phyloP scores from a whole-genome alignment of 2,113 vertebrate genomes.

The Myocastor coypus region DNA sequence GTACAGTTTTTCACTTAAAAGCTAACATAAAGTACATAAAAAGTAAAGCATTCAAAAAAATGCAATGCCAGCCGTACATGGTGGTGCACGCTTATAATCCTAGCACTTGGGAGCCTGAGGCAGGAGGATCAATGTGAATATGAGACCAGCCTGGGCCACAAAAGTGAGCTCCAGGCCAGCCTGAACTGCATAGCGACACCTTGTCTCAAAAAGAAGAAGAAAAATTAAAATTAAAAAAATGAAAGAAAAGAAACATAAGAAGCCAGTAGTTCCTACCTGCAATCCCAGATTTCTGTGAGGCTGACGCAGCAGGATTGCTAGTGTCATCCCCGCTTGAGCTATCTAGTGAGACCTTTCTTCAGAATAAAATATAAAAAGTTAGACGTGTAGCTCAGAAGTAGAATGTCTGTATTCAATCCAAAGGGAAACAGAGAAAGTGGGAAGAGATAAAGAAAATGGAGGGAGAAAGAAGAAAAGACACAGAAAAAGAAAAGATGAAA shows the following conservation, averaged over 20 bases:
- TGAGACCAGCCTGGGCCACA: too few relatives aligned
- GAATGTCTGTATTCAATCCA: not conserved
- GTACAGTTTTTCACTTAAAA: not conserved
- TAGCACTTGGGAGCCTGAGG: too few relatives aligned
- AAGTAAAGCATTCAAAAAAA: not conserved
- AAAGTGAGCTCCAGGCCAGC: too few relatives aligned
- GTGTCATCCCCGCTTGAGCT: not conserved
- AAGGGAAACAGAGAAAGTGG: not conserved
- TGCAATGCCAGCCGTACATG: not conserved
- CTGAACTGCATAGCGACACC: too few relatives aligned
- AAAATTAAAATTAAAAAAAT: too few relatives aligned
- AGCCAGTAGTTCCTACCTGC: not conserved
- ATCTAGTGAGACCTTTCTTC: not conserved
- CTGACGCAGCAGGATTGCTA: not conserved
- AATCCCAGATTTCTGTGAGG: not conserved
- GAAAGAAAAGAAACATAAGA: not conserved
- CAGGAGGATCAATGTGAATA: too few relatives aligned
- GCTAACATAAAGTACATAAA: not conserved
- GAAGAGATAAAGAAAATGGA: not conserved
- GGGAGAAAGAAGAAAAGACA: not conserved
- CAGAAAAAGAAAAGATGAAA: not conserved
- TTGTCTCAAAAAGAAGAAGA: too few relatives aligned
- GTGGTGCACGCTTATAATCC: too few relatives aligned
- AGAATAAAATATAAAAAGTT: not conserved
- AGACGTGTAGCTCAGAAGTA: not conserved